Base-by-base conservation (phyloP, 2,113 vertebrate species). In the Nothocercus julius region DNA sequence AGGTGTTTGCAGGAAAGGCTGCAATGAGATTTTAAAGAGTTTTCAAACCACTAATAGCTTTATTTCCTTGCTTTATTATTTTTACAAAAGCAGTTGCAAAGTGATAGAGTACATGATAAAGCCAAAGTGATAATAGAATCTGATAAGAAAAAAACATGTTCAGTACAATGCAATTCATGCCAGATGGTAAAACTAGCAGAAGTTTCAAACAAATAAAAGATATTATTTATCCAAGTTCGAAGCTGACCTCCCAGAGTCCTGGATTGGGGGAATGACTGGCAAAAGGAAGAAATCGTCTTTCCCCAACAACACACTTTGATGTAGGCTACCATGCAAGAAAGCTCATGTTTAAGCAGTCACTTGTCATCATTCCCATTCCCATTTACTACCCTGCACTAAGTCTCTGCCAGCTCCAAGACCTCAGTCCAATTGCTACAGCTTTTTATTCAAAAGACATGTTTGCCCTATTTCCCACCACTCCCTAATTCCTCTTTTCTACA, bases 1-100 rank as follows among this genome's bases (percentile, higher is more conserved):
- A 54, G 70, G 86, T 95, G 54, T 63, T 90, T 79, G 14, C 21
- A 93, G 77, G 21, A 90, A 94, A 62, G 32, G 56, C 13, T 93
- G 66, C 58, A 91, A 86, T 61, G 75, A 89, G 73, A 75, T 89
- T 94, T 93, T 92, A 94, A 92, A 85, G 70, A n/a, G 24, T 45
- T 97, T 96, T 87, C 70, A 82, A 95, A 66, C 34, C 40, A 73
- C 77, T 95, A 88, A 84, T 88, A 93, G 58, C 88, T 94, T 89
- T 85, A 85, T 92, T 94, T 91, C 63, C 49, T 75, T 92, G 82
- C 49, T 93, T 89, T 87, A 81, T 92, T 93, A 70, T 89, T 95
- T 84, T 85, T 85, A 82, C 70, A 84, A 28, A 28, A 80, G 44
- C 45, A 72, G 63, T 62, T 92, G 36, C 69, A 67, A 82, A 93